A percentile compares a stretch with the other conserved stretches of the same genome.
Conservation (phyloP, 64 coral and sea anemone genomes). For the Pocillopora damicornis region DNA sequence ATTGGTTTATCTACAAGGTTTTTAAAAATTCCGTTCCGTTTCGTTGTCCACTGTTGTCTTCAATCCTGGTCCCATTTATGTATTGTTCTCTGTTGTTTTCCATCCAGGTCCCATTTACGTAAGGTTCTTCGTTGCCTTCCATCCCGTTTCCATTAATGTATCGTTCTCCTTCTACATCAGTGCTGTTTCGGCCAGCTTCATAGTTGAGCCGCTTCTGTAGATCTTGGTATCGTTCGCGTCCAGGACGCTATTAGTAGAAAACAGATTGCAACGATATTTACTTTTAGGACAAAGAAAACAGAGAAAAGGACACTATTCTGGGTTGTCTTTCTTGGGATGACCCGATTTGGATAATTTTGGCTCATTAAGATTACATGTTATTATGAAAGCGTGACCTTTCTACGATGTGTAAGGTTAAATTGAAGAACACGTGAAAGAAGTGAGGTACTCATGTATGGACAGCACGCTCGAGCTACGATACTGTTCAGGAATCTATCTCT, state of each 20-base stretch:
- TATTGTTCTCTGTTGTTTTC: background rate
- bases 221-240: conserved; percentile 3
- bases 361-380: no score
- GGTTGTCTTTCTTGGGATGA: no score
- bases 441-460: no score
- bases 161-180: background rate
- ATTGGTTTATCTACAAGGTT: background rate
- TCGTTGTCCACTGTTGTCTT: background rate
- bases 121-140: background rate
- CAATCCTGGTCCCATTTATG: background rate
- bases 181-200: background rate
- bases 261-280: background rate
- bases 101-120: background rate
- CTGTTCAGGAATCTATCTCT: no score
- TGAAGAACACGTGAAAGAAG: no score
- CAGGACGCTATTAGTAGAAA: background rate
- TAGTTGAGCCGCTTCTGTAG: background rate
- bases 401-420: no score
- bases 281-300: background rate
- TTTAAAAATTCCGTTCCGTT: background rate
- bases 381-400: no score
- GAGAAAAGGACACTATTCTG: background rate
- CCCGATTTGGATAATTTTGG: no score
- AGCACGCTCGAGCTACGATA: no score
- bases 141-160: background rate